Evolutionary conservation across 2,888 invertebrate species (phyloP).

Genomic region (Magallana nippona): DNA sequence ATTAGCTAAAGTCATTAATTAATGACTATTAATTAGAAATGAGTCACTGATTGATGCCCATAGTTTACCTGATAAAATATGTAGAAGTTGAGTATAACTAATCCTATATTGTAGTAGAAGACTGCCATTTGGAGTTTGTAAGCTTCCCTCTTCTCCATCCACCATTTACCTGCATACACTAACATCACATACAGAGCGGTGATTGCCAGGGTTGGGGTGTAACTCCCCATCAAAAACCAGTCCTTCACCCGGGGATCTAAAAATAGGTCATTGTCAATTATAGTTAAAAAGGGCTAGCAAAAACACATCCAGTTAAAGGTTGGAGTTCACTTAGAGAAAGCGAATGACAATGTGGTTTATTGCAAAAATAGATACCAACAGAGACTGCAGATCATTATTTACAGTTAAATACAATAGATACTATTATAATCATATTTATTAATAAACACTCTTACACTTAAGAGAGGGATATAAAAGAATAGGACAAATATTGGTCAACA

Average conservation of each 20-base stretch:
- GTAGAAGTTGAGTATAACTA: constrained; percentile 78
- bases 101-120: constrained; percentile 75
- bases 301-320: background rate
- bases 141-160: constrained; percentile 76
- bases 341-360: background rate
- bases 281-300: too few relatives aligned
- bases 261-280: constrained; percentile 44
- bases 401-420: too few relatives aligned
- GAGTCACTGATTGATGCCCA: background rate
- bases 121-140: constrained; percentile 71
- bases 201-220: constrained; percentile 74
- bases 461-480: too few relatives aligned
- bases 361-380: too few relatives aligned
- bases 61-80: constrained; percentile 76
- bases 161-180: constrained; percentile 71
- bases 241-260: constrained; percentile 68
- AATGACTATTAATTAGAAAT: too few relatives aligned
- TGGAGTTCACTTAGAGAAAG: background rate
- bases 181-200: constrained; percentile 75
- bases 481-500: too few relatives aligned
- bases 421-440: too few relatives aligned
- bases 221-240: constrained; percentile 78
- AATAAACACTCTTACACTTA: too few relatives aligned
- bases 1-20: too few relatives aligned
- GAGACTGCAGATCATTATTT: too few relatives aligned